Conservation (phyloP, 2,888 invertebrate genomes). For the Baccha elongata region DNA sequence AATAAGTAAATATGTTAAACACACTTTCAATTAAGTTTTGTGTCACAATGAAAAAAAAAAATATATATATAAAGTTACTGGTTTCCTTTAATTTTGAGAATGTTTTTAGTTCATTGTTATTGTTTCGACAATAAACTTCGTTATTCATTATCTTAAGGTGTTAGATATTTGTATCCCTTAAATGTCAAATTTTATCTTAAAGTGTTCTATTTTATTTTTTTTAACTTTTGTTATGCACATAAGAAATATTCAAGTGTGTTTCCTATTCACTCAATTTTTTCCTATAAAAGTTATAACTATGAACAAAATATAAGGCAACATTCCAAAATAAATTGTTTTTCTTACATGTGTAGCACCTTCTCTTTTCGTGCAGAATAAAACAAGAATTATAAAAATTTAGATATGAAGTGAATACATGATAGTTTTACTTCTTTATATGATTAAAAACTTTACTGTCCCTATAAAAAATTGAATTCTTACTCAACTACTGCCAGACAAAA, state of each 20-base stretch:
- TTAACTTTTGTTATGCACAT: slow-evolving; percentile 39
- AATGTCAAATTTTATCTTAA: background rate
- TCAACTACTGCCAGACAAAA: no score
- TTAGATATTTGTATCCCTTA: slow-evolving; percentile 7
- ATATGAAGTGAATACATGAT: no score
- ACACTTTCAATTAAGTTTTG: slow-evolving; percentile 8
- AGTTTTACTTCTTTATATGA: no score
- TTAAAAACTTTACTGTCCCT: no score
- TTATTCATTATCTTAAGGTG: background rate
- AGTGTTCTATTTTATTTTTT: slow-evolving; percentile 22
- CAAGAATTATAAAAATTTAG: no score
- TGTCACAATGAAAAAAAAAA: slow-evolving; percentile 11
- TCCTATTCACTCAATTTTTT: slow-evolving; percentile 36
- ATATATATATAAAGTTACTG: slow-evolving; percentile 9
- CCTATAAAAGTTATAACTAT: slow-evolving; percentile 45
- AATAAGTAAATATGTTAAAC: slow-evolving; percentile 34
- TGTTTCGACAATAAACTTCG: background rate
- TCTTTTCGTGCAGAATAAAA: no score
- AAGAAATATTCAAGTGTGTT: slow-evolving; percentile 22
- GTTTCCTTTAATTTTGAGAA: background rate
- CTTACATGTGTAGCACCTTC: no score
- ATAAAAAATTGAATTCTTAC: no score
- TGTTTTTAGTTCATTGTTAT: background rate
- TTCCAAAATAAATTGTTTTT: slow-evolving; percentile 29
- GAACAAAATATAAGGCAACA: slow-evolving; percentile 43